Evolutionary conservation across 2,888 invertebrate species (phyloP).

Genomic region (Tethea ocularis): DNA sequence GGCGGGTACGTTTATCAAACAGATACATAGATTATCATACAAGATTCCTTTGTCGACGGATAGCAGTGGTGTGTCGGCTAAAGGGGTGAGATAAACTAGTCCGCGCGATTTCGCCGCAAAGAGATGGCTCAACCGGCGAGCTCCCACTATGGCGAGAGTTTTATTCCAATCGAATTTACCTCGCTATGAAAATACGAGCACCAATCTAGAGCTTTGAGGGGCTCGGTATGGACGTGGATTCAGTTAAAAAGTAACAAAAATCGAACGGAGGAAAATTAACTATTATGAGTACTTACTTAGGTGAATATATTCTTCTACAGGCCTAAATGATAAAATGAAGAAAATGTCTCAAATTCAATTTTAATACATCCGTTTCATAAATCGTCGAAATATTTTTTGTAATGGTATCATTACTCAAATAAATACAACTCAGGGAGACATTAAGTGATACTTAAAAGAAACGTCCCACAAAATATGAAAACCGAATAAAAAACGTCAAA

Average conservation of each 20-base stretch:
- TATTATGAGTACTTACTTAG: no score
- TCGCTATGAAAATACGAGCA: slow-evolving; percentile 57
- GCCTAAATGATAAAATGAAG: no score
- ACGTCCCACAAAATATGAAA: slow-evolving; percentile 46
- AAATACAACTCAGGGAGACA: slow-evolving; percentile 41
- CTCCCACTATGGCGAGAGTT: slow-evolving; percentile 60
- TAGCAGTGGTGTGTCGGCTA: slow-evolving; percentile 40
- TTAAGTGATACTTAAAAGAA: slow-evolving; percentile 50
- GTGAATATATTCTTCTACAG: no score
- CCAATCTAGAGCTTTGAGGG: slow-evolving; percentile 31
- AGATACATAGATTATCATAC: slow-evolving; percentile 70
- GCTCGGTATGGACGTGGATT: slow-evolving; percentile 8
- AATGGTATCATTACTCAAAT: slow-evolving; percentile 44
- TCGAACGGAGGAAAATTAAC: not conserved
- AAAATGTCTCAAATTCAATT: not conserved
- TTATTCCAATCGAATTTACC: slow-evolving; percentile 77
- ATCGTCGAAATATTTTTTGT: slow-evolving; percentile 6
- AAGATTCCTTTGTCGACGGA: slow-evolving; percentile 66
- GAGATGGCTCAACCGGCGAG: slow-evolving; percentile 74
- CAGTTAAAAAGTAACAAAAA: slow-evolving; percentile 9
- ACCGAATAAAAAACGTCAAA: slow-evolving; percentile 54
- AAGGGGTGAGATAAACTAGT: slow-evolving; percentile 75
- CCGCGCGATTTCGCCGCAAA: slow-evolving; percentile 76
- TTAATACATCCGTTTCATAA: not conserved
- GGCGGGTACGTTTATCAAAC: slow-evolving; percentile 41